Percentiles rank a stretch among this genome's conserved stretches.
These are phyloP conservation scores for Megaptera novaeangliae DNA, from an alignment of 2,113 vertebrate genomes.

Conservation along the genomic window DNA sequence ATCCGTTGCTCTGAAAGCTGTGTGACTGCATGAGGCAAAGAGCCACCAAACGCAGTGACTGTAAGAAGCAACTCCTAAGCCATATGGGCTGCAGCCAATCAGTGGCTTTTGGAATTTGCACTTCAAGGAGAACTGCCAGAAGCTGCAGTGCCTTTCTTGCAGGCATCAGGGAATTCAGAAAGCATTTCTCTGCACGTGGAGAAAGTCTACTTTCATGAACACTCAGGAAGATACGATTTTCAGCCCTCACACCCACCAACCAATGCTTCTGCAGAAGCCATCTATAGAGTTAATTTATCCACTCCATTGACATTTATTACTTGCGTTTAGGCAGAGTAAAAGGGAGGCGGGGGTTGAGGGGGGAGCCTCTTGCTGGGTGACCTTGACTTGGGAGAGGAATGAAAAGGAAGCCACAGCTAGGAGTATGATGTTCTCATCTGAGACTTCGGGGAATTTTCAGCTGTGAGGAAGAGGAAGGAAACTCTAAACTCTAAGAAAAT, in stretches of 20 bases:
- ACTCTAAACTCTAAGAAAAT: background rate
- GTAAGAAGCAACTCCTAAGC: background rate
- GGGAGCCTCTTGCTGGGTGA: background rate
- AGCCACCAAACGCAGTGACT: background rate
- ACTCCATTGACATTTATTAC: background rate
- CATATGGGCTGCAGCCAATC: background rate
- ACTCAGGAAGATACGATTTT: background rate
- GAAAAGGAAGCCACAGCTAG: background rate
- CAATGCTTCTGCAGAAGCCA: rapidly evolving
- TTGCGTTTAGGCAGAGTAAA: background rate
- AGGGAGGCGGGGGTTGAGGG: background rate
- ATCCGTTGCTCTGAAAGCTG: background rate
- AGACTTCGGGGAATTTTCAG: background rate
- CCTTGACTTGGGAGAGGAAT: background rate
- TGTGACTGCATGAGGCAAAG: background rate
- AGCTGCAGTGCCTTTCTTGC: rapidly evolving
- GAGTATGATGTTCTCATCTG: background rate
- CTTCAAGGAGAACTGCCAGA: background rate
- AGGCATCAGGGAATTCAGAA: background rate
- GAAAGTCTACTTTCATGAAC: background rate
- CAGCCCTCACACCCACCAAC: background rate
- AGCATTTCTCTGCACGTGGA: background rate
- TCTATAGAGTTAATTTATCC: background rate
- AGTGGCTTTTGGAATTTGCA: background rate
- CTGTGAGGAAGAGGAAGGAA: background rate